Conservation (phyloP, 2,113 vertebrate genomes). For the Melanerpes formicivorus region DNA sequence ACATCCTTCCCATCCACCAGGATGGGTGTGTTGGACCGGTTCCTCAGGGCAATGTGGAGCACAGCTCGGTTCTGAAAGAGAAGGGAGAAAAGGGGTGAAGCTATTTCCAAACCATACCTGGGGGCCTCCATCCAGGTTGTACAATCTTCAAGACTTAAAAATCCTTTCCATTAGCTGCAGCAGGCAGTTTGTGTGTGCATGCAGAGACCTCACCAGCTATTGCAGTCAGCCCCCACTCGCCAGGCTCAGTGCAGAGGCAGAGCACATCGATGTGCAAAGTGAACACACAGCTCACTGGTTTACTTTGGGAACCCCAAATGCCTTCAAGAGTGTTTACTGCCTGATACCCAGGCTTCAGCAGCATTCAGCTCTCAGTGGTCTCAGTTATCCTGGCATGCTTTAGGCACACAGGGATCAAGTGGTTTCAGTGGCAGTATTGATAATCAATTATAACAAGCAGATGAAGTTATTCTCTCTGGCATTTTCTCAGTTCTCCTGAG, state of each 20-base stretch:
- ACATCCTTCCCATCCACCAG: conserved; percentile 90
- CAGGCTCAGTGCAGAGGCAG: neutral
- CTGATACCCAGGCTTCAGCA: neutral
- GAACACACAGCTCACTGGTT: neutral
- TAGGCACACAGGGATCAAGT: neutral
- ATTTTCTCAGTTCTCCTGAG: neutral
- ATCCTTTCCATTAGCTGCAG: neutral
- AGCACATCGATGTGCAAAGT: neutral
- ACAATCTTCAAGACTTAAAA: neutral
- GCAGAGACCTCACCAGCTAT: neutral
- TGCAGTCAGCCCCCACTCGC: neutral
- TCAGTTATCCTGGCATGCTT: neutral
- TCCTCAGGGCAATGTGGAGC: conserved; percentile 93
- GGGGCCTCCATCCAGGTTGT: neutral
- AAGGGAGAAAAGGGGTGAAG: neutral
- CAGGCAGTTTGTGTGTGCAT: neutral
- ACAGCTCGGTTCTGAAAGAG: conserved; percentile 89
- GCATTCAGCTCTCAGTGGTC: neutral
- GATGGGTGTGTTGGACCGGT: conserved; percentile 89
- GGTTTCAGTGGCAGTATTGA: neutral
- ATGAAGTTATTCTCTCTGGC: neutral
- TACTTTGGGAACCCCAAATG: neutral
- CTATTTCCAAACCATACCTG: neutral
- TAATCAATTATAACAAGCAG: neutral
- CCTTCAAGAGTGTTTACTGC: neutral